Conservation (phyloP, 2,797 vertebrate species). For the Poeciliopsis infans region DNA sequence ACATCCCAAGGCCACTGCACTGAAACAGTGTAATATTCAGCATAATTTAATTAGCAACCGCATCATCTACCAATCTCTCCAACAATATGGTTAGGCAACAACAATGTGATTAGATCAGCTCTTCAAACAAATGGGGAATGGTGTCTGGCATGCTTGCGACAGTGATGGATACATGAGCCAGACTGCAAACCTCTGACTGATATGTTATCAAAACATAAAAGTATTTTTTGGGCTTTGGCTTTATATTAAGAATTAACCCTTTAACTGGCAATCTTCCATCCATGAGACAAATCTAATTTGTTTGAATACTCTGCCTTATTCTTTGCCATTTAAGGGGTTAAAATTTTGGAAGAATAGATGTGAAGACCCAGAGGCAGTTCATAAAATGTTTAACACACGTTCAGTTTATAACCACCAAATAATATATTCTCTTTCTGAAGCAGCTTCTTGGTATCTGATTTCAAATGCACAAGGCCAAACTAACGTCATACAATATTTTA, state of each 20-base stretch:
- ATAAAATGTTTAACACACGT: neutral
- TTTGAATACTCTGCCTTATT: too few species aligned
- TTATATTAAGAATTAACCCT: neutral
- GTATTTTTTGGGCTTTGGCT: neutral
- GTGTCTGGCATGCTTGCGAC: slow-evolving; percentile 7
- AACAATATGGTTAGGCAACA: slow-evolving; percentile 17
- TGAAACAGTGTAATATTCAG: slow-evolving; percentile 53
- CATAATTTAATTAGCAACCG: slow-evolving; percentile 32
- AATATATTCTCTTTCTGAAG: slow-evolving; percentile 9
- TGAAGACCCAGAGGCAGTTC: neutral
- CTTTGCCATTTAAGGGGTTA: too few species aligned
- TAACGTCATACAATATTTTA: neutral
- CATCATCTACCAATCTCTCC: slow-evolving; percentile 41
- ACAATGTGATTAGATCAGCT: slow-evolving; percentile 38
- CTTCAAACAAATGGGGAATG: slow-evolving; percentile 29
- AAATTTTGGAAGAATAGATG: slow-evolving; percentile 5
- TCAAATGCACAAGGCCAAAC: neutral
- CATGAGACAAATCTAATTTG: too few species aligned
- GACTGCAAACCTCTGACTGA: neutral
- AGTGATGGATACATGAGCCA: slow-evolving; percentile 17
- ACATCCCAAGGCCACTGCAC: slow-evolving; percentile 14
- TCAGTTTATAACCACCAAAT: slow-evolving; percentile 3
- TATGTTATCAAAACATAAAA: neutral
- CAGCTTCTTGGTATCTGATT: neutral
- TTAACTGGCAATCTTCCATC: too few species aligned